phyloP scores from a whole-genome alignment of 2,797 vertebrate genomes.

The Cetoscarus ocellatus region DNA sequence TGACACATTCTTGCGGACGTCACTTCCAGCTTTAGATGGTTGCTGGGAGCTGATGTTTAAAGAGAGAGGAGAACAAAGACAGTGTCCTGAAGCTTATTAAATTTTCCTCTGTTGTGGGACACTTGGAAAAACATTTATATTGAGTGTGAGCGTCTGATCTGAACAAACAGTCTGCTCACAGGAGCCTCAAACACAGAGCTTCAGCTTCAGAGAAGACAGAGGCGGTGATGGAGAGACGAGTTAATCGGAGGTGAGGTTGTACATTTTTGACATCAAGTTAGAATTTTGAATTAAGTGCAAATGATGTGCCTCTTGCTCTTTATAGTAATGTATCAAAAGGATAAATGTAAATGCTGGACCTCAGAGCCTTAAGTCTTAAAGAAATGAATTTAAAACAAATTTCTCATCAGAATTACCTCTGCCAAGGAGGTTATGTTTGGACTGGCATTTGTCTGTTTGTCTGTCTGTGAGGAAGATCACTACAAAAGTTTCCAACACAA shows the following conservation, averaged over 20 bases:
- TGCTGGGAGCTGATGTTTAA: conserved; percentile 83
- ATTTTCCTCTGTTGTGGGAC: conserved; percentile 66
- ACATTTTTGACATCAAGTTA: background rate
- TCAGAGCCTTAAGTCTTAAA: too few relatives aligned
- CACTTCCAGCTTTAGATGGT: conserved; percentile 38
- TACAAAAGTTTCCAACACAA: too few relatives aligned
- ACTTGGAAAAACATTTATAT: conserved; percentile 12
- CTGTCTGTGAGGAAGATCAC: too few relatives aligned
- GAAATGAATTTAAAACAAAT: too few relatives aligned
- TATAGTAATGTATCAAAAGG: too few relatives aligned
- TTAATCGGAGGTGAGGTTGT: conserved; percentile 51
- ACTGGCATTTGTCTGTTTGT: too few relatives aligned
- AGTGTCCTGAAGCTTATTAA: conserved; percentile 73
- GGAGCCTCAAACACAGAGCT: conserved; percentile 9
- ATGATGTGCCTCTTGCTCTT: too few relatives aligned
- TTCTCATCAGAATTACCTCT: too few relatives aligned
- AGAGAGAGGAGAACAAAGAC: conserved; percentile 41
- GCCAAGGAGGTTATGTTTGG: too few relatives aligned
- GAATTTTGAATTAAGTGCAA: too few relatives aligned
- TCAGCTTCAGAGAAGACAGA: conserved; percentile 3
- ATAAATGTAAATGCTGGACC: too few relatives aligned
- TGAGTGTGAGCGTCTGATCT: conserved; percentile 13
- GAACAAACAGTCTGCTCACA: conserved; percentile 41
- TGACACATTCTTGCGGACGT: conserved; percentile 25
- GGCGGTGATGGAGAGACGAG: conserved; percentile 44